These are phyloP conservation scores for Drosophila helvetica DNA, from an alignment of 2,888 invertebrate species.

Conservation along the genomic window DNA sequence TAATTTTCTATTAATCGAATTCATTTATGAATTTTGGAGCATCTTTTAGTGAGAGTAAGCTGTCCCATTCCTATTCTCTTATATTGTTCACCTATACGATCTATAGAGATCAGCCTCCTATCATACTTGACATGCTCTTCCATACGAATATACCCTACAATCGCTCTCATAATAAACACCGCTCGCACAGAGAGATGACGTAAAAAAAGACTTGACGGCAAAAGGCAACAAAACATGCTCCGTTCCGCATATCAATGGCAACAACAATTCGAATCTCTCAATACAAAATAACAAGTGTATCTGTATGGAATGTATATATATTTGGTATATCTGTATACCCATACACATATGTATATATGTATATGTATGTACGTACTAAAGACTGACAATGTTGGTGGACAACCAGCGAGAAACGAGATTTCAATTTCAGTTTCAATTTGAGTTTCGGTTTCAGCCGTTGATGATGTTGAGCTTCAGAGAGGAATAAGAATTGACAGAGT, in stretches of 20 bases:
- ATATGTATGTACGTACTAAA: background rate
- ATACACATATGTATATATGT: background rate
- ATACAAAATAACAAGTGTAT: constrained; percentile 48
- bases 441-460: constrained; percentile 15
- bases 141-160: constrained; percentile 49
- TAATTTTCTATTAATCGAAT: too few species aligned
- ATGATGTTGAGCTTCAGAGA: background rate
- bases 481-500: background rate
- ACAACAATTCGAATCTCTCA: constrained; percentile 37
- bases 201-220: constrained; percentile 60
- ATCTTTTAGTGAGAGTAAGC: too few species aligned
- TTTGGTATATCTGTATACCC: too few species aligned
- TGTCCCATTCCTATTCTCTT: background rate
- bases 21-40: too few species aligned
- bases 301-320: too few species aligned
- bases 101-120: background rate
- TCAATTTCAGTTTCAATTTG: constrained; percentile 18
- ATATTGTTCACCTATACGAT: background rate
- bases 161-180: constrained; percentile 45
- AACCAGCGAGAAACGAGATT: constrained; percentile 10
- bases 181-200: constrained; percentile 57
- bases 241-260: constrained; percentile 77
- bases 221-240: constrained; percentile 72
- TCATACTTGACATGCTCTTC: background rate
- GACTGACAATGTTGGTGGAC: constrained; percentile 14